phyloP scores from a whole-genome alignment of 1,140 invertebrate species.

The Pseudomyrmex flavicornis region DNA sequence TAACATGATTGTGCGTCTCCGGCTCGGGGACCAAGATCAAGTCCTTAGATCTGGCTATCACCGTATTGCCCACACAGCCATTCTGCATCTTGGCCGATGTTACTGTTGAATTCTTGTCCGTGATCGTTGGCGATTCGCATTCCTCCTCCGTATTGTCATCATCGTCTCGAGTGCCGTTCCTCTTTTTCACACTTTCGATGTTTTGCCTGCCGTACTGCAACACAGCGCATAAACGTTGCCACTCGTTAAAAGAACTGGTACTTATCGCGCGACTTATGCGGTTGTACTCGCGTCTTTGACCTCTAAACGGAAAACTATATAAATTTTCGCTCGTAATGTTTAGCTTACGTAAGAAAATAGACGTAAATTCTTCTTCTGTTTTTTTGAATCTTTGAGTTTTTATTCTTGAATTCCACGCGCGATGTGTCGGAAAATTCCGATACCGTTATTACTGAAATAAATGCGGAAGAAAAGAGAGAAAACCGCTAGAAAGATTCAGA shows the following conservation, averaged over 20 bases:
- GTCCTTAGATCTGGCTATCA: conserved; percentile 87
- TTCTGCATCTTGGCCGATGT: conserved; percentile 77
- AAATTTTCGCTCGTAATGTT: neutral
- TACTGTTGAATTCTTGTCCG: conserved; percentile 63
- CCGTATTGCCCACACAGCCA: conserved; percentile 77
- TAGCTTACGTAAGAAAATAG: no score
- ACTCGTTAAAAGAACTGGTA: neutral
- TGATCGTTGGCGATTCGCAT: conserved; percentile 74
- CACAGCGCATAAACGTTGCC: neutral
- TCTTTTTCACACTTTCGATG: conserved; percentile 90
- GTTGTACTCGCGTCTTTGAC: conserved; percentile 7
- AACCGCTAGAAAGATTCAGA: no score
- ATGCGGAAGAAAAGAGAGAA: neutral
- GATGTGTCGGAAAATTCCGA: neutral
- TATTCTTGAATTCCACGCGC: neutral
- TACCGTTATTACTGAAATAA: conserved; percentile 5
- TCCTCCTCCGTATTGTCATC: conserved; percentile 85
- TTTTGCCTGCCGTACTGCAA: conserved; percentile 92
- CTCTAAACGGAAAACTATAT: neutral
- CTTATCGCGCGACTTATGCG: neutral
- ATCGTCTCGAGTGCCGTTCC: conserved; percentile 82
- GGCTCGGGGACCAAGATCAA: conserved; percentile 88
- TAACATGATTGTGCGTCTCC: conserved; percentile 80
- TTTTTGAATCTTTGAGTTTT: neutral
- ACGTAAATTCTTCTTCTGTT: neutral